phyloP scores from a whole-genome alignment of 30 jellyfish, hydroid and myxozoan genomes.

The Cassiopea xamachana region DNA sequence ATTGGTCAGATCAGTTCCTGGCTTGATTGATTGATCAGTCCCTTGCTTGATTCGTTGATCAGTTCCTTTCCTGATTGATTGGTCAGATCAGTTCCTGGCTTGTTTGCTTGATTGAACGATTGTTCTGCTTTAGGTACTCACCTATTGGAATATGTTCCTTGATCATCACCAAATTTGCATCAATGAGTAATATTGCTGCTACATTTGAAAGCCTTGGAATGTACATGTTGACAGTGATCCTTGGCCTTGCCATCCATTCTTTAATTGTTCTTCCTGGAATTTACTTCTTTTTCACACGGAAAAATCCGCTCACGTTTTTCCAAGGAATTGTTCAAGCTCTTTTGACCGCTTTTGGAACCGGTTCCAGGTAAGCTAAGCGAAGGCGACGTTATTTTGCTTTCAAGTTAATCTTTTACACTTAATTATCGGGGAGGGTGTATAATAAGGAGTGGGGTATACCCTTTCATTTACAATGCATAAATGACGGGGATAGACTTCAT shows the following conservation, averaged over 20 bases:
- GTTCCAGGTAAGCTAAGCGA: slow-evolving; percentile 65
- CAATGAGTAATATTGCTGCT: slow-evolving; percentile 79
- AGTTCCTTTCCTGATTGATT: neutral
- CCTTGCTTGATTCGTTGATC: neutral
- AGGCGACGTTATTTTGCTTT: neutral
- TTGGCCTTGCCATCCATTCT: slow-evolving; percentile 90
- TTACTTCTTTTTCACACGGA: slow-evolving; percentile 71
- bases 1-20: neutral
- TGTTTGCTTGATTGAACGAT: neutral
- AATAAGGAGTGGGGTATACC: too few species aligned
- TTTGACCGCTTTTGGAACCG: slow-evolving; percentile 86
- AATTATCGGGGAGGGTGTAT: too few species aligned
- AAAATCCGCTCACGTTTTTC: slow-evolving; percentile 78
- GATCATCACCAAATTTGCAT: slow-evolving; percentile 91
- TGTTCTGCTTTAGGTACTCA: slow-evolving; percentile 67
- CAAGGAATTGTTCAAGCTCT: slow-evolving; percentile 84
- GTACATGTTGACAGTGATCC: slow-evolving; percentile 92
- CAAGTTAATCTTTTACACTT: too few species aligned
- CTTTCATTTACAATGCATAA: too few species aligned
- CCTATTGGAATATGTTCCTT: slow-evolving; percentile 96
- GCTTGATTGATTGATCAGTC: neutral
- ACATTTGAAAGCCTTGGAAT: slow-evolving; percentile 92
- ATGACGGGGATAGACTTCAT: too few species aligned
- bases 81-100: neutral
- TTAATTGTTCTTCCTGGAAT: slow-evolving; percentile 78